Evolutionary conservation across 2,888 invertebrate genomes (phyloP), one percentile per base, ranked within the genome.

Genomic region (Drosophila tripunctata): DNA sequence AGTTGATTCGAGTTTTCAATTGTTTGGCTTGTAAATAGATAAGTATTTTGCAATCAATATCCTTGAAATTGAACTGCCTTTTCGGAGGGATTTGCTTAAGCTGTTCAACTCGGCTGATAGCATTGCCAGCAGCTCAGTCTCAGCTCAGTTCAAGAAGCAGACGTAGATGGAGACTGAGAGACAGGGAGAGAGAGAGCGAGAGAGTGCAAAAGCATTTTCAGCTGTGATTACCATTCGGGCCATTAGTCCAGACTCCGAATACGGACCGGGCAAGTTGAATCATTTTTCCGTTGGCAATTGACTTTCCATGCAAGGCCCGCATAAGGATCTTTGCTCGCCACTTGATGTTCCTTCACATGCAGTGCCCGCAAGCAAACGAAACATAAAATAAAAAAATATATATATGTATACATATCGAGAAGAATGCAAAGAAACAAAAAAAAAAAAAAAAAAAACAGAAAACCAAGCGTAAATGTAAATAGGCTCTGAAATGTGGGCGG

Each of bases 321-420:
- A 45, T 40, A 54, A 43, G 61, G 50, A 67, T 62, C 54, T 62
- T 51, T 52, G 74, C 73, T 24, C 15, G 67, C 55, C 67, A 62
- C 69, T 71, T 51, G 51, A 69, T 75, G 63, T 69, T 55, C 75
- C 56, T 56, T 41, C 61, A 50, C 71, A 67, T 52, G 70, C 67
- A 38, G 51, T 47, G 22, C n/a, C 6, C 19, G 50, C 27, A 22
- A 62, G 51, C 36, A 38, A 21, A 15, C 51, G 48, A 50, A 58
- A 69, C 45, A 57, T 36, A 38, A 69, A 50, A 41, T 17, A 36
- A 51, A 48, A 24, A 31, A 43, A 44, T 24, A 47, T 22, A 22
- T 36, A 45, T 43, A 36, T 12, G 38, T 24, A 47, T 22, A 22
- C 31, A 45, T 43, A 36, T 12, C 27, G 47, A 33, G 21, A 36